These are phyloP conservation scores for Exephanes ischioxanthus DNA, from an alignment of 2,888 invertebrate species.

Conservation along the genomic window DNA sequence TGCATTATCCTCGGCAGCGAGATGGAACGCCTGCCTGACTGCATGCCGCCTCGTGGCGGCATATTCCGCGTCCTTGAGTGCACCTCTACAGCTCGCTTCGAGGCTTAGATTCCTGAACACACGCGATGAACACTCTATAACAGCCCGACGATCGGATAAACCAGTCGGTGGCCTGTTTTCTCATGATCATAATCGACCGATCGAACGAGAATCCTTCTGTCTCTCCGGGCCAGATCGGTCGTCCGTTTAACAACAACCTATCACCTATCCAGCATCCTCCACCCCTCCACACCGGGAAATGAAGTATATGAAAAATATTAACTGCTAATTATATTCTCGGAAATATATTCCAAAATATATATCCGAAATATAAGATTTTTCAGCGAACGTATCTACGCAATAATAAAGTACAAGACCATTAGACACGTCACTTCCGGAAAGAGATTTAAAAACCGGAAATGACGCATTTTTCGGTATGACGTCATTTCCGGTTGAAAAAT, in stretches of 20 bases:
- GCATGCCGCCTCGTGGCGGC: slow-evolving; percentile 19
- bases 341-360: background rate
- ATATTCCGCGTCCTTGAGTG: slow-evolving; percentile 43
- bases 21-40: slow-evolving; percentile 80
- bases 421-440: too few relatives aligned
- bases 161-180: slow-evolving; percentile 58
- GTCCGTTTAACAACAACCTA: slow-evolving; percentile 27
- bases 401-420: too few relatives aligned
- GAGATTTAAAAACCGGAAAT: too few relatives aligned
- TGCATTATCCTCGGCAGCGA: slow-evolving; percentile 84
- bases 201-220: slow-evolving; percentile 43
- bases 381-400: too few relatives aligned
- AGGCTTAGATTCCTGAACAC: slow-evolving; percentile 62
- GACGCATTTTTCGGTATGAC: background rate
- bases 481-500: too few relatives aligned
- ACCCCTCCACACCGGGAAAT: background rate
- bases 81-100: slow-evolving; percentile 23
- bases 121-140: slow-evolving; percentile 64
- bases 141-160: slow-evolving; percentile 59
- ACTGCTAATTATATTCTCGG: background rate
- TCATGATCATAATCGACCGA: slow-evolving; percentile 1
- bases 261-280: background rate
- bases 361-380: too few relatives aligned
- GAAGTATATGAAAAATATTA: background rate
- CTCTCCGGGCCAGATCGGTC: slow-evolving; percentile 29